Evolutionary conservation across 2,797 vertebrate species (phyloP).

Genomic region (Lepus oiostolus): DNA sequence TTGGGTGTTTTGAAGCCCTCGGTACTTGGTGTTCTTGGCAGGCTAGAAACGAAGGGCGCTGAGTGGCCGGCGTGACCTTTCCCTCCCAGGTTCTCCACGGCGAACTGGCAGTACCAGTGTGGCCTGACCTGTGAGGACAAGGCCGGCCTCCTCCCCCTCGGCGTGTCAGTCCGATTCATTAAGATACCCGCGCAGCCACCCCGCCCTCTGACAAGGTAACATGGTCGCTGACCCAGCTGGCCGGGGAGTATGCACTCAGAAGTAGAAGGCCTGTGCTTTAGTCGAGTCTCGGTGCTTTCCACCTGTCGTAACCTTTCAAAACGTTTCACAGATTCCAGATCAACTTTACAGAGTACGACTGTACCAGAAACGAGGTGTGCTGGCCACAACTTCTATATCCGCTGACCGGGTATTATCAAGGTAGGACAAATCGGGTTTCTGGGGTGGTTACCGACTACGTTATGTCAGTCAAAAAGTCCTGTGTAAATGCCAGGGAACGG

Average conservation of each 20-base stretch:
- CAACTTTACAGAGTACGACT: constrained; percentile 96
- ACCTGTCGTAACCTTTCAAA: not conserved
- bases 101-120: constrained; percentile 92
- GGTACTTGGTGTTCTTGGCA: not conserved
- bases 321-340: constrained; percentile 93
- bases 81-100: constrained; percentile 89
- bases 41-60: not conserved
- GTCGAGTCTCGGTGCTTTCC: not conserved
- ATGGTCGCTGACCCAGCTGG: not conserved
- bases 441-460: not conserved
- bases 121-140: constrained; percentile 89
- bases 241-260: not conserved
- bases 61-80: accelerated
- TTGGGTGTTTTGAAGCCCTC: no score
- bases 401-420: constrained; percentile 94
- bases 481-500: not conserved
- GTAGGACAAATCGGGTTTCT: constrained; percentile 84
- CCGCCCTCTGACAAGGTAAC: constrained; percentile 91
- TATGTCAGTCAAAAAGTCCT: no score
- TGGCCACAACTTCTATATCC: constrained; percentile 96
- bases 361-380: constrained; percentile 94
- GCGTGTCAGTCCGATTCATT: constrained; percentile 93
- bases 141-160: constrained; percentile 89
- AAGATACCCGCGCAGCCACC: constrained; percentile 89
- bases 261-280: not conserved